Evolutionary conservation across 2,888 invertebrate genomes (phyloP).

Genomic region (Fissipunctia ypsillon): DNA sequence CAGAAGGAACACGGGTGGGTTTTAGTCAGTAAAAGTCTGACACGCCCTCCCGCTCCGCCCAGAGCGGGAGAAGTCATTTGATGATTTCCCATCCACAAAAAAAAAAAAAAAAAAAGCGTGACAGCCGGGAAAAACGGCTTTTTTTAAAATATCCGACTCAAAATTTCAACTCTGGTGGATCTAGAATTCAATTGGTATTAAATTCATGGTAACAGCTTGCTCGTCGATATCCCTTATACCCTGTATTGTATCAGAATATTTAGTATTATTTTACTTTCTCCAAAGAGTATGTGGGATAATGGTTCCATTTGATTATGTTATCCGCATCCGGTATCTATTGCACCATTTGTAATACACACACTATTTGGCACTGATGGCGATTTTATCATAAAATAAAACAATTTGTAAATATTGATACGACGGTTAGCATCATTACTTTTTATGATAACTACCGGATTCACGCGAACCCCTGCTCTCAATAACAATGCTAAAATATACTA

Average conservation of each 20-base stretch:
- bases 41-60: too few species aligned
- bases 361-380: slow-evolving; percentile 61
- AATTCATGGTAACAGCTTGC: not conserved
- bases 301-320: slow-evolving; percentile 56
- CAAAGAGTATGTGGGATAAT: slow-evolving; percentile 37
- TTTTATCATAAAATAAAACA: slow-evolving; percentile 72
- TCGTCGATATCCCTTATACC: not conserved
- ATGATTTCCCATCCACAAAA: too few species aligned
- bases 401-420: slow-evolving; percentile 74
- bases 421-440: slow-evolving; percentile 75
- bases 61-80: too few species aligned
- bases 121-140: too few species aligned
- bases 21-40: too few species aligned
- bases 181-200: too few species aligned
- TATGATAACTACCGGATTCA: slow-evolving; percentile 75
- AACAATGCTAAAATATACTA: slow-evolving; percentile 67
- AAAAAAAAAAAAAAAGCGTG: too few species aligned
- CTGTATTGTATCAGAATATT: slow-evolving; percentile 21
- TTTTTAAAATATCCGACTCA: not conserved
- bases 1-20: too few species aligned
- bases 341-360: slow-evolving; percentile 64
- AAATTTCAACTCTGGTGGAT: not conserved
- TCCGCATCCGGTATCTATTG: slow-evolving; percentile 48
- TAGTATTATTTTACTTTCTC: slow-evolving; percentile 15
- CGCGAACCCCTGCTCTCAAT: slow-evolving; percentile 69